A percentile compares a stretch with the other conserved stretches of the same genome.
phyloP scores from a whole-genome alignment of 2,888 invertebrate genomes.

The Drosophila ezoana region DNA sequence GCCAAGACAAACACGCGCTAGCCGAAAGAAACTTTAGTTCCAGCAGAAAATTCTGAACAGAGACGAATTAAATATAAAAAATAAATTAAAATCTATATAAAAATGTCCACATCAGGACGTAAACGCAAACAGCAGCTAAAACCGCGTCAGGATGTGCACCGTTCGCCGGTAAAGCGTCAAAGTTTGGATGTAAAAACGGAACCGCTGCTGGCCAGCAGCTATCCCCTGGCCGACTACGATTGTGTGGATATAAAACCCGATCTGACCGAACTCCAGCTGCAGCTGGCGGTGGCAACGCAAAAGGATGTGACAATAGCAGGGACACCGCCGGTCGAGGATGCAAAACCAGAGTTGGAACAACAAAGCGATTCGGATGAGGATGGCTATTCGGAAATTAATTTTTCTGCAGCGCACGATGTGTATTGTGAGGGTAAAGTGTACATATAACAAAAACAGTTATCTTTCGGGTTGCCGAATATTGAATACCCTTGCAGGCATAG shows the following conservation, averaged over 20 bases:
- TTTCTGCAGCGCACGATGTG: slow-evolving; percentile 53
- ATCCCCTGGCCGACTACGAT: slow-evolving; percentile 64
- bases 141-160: slow-evolving; percentile 59
- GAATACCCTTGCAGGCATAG: neutral
- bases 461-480: neutral
- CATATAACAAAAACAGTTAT: neutral
- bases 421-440: slow-evolving; percentile 59
- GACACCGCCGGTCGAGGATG: slow-evolving; percentile 8
- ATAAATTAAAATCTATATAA: slow-evolving; percentile 1
- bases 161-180: slow-evolving; percentile 57
- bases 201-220: slow-evolving; percentile 34
- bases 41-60: slow-evolving; percentile 32
- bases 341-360: slow-evolving; percentile 52
- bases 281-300: slow-evolving; percentile 29
- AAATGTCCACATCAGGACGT: slow-evolving; percentile 58
- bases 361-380: slow-evolving; percentile 75
- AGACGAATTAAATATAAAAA: slow-evolving; percentile 6
- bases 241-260: slow-evolving; percentile 64
- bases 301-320: slow-evolving; percentile 4
- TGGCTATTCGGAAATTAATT: slow-evolving; percentile 68
- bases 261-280: slow-evolving; percentile 61
- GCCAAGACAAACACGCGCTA: slow-evolving; percentile 67
- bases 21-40: slow-evolving; percentile 31
- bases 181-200: slow-evolving; percentile 57
- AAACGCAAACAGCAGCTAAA: slow-evolving; percentile 65